phyloP scores from a whole-genome alignment of 2,113 vertebrate genomes.

The Trinectes maculatus region DNA sequence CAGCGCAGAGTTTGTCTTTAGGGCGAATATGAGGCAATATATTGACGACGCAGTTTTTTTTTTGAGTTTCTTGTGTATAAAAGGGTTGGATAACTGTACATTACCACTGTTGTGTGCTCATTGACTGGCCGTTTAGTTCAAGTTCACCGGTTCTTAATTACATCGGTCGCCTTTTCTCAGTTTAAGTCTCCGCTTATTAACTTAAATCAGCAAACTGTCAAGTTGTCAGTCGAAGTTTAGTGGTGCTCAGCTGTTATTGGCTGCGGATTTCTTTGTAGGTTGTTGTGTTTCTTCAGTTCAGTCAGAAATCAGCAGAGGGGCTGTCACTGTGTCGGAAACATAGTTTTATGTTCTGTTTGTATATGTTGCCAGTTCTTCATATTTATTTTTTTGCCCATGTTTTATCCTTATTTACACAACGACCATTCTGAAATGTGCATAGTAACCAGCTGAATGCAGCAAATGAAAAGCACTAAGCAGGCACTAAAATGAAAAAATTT shows the following conservation, averaged over 20 bases:
- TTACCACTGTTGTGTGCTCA: constrained; percentile 25
- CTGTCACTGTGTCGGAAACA: constrained; percentile 5
- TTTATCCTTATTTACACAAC: constrained; percentile 31
- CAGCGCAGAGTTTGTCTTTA: neutral
- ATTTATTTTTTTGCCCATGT: constrained; percentile 61
- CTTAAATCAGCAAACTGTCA: constrained; percentile 15
- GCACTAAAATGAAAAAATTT: no score
- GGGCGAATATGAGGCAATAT: neutral
- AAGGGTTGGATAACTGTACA: constrained; percentile 10
- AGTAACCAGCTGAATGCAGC: constrained; percentile 8
- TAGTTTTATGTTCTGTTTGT: constrained; percentile 57
- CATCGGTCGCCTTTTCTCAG: constrained; percentile 11
- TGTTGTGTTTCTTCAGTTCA: constrained; percentile 16
- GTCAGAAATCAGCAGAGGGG: neutral
- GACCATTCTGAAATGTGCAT: constrained; percentile 17
- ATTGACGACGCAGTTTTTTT: neutral
- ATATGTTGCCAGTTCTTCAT: constrained; percentile 52
- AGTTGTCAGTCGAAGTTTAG: constrained; percentile 6
- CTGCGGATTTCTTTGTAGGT: neutral
- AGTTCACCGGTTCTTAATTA: constrained; percentile 1
- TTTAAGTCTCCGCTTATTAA: neutral
- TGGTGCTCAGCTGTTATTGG: constrained; percentile 20
- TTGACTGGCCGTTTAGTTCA: constrained; percentile 16
- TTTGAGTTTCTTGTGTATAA: neutral
- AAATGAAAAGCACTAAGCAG: constrained; percentile 20